These are phyloP conservation scores for Sinodicranocentrus sp. DNA, from an alignment of 2,888 invertebrate genomes.

Conservation along the genomic window DNA sequence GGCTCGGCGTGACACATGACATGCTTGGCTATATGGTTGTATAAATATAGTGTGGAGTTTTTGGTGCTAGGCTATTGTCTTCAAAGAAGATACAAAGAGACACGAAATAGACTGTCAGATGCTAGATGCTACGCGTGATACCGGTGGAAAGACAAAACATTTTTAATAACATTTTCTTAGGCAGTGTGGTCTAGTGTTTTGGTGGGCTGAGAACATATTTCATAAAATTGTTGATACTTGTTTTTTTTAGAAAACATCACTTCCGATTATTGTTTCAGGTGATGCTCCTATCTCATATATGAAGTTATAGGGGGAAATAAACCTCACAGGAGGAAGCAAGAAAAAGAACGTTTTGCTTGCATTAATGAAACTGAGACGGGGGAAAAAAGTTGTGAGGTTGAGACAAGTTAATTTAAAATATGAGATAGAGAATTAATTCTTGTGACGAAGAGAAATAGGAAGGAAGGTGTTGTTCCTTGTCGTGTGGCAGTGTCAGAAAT, in stretches of 20 bases:
- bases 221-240: background rate
- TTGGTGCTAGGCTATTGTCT: conserved; percentile 32
- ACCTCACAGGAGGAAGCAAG: no score
- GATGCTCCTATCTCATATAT: no score
- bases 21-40: background rate
- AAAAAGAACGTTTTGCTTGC: background rate
- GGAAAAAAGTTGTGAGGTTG: background rate
- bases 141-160: conserved; percentile 3
- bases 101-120: conserved; percentile 59
- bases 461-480: conserved; percentile 53
- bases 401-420: conserved; percentile 52
- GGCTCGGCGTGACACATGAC: conserved; percentile 47
- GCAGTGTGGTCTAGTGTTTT: no score
- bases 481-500: conserved; percentile 22
- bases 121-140: conserved; percentile 38
- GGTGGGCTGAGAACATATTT: background rate
- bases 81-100: conserved; percentile 19
- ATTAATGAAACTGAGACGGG: background rate
- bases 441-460: conserved; percentile 18
- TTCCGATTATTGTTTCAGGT: conserved; percentile 12
- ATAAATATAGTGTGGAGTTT: background rate
- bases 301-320: no score
- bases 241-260: background rate
- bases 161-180: background rate
- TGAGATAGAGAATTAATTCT: background rate